These are phyloP conservation scores for Temnothorax rugatulus DNA, from an alignment of 2,888 invertebrate genomes.

Conservation along the genomic window DNA sequence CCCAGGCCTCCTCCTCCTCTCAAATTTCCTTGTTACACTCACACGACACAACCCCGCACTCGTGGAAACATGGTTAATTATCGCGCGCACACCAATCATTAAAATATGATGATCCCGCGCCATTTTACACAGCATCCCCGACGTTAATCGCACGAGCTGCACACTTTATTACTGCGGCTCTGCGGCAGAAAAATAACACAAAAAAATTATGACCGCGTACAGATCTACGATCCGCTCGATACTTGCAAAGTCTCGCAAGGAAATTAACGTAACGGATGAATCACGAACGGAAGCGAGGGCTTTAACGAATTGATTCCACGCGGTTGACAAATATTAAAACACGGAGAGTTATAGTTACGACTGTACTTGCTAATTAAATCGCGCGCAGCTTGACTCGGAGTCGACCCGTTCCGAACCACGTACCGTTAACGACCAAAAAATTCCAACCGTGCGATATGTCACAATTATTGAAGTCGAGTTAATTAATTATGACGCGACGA, in stretches of 20 bases:
- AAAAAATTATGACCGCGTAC: constrained; percentile 11
- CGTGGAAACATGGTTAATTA: constrained; percentile 5
- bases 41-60: neutral
- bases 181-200: constrained; percentile 9
- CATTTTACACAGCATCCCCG: neutral
- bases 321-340: constrained; percentile 20
- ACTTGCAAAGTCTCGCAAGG: neutral
- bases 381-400: neutral
- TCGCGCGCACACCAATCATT: neutral
- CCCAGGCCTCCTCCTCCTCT: constrained; percentile 2
- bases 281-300: neutral
- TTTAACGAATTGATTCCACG: constrained; percentile 1
- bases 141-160: constrained; percentile 2
- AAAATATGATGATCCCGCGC: neutral
- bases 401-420: neutral
- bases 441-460: neutral
- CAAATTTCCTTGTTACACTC: neutral
- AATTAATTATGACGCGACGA: neutral
- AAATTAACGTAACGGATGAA: constrained; percentile 15
- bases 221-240: constrained; percentile 6
- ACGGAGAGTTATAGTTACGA: neutral
- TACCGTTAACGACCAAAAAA: constrained; percentile 19
- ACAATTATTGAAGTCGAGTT: neutral
- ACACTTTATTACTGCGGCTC: neutral
- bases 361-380: constrained; percentile 14